Base-by-base conservation (phyloP, 1,140 invertebrate species). In the Brachionus sp. region DNA sequence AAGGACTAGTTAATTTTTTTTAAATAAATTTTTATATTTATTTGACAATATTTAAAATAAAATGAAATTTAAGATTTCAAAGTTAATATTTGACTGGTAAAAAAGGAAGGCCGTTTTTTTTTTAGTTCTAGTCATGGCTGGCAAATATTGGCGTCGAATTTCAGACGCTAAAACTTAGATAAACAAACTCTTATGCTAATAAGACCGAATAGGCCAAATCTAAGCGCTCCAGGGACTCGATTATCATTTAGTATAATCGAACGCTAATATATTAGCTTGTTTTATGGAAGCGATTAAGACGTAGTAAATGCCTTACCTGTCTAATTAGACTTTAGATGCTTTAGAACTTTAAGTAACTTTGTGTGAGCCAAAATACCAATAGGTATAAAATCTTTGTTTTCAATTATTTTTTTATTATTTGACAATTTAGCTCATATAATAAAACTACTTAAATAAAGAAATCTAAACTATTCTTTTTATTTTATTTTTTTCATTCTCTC, bases 1-100 rank as follows among this genome's bases (percentile, higher is more conserved):
- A 57, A 57, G 50, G 50, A 57, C 50, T 57, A 57, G 50, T 57
- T 57, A 57, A 57, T 57, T 57, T 29, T 29, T 57, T 57, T 57
- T 19, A 23, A 57, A 19, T 57, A 19, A 9, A 57, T 57, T 57
- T 25, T 23, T 57, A 19, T 9, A 25, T 57, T 57, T 57, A 9
- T 57, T 57, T 57, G 50, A 9, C 50, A 57, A 57, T n/a, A 57
- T 57, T 57, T 57, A 19, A 25, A 57, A 57, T 57, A 19, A 57
- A 57, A 57, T 57, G 50, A 57, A 57, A 57, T 9, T 57, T 57
- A 57, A 57, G 50, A 57, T 19, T 57, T 10, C 5, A 57, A 57
- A 57, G 50, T 19, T 57, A 57, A 57, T 57, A 57, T 57, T 57
- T 57, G 16, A 7, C 19, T 57, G 5, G 16, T 1, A 19, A 19